Conservation (phyloP, 1,140 invertebrate species). For the Ceratitis capitata region DNA sequence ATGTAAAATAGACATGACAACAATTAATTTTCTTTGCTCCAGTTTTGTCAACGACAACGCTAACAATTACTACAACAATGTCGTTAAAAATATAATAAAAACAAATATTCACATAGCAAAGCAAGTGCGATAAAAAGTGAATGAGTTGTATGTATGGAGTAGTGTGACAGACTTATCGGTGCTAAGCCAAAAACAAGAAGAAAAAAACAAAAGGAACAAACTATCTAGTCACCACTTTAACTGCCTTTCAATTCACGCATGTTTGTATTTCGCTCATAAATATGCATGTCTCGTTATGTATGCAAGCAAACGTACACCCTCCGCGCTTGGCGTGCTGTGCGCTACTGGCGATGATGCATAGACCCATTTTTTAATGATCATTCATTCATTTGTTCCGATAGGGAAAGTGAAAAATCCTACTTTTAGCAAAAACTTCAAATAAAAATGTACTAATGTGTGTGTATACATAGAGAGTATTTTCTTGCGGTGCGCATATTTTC, state of each 20-base stretch:
- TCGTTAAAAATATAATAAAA: conserved; percentile 19
- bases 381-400: background rate
- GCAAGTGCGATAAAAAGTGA: background rate
- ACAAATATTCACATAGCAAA: no score
- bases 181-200: background rate
- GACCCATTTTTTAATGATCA: background rate
- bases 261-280: background rate
- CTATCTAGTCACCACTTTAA: conserved; percentile 15
- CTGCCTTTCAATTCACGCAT: background rate
- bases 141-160: background rate
- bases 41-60: conserved; percentile 53
- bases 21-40: conserved; percentile 62
- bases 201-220: no score
- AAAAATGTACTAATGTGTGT: background rate
- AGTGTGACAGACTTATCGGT: background rate
- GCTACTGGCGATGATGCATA: background rate
- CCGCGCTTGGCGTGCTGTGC: background rate
- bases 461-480: no score
- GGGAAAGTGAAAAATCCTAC: conserved; percentile 19
- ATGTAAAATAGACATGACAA: conserved; percentile 55
- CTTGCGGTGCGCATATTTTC: no score
- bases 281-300: background rate
- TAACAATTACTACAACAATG: conserved; percentile 1
- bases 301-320: background rate
- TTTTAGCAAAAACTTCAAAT: no score